Evolutionary conservation across 2,888 invertebrate genomes (phyloP).

Genomic region (Hypselothyrea guttata): DNA sequence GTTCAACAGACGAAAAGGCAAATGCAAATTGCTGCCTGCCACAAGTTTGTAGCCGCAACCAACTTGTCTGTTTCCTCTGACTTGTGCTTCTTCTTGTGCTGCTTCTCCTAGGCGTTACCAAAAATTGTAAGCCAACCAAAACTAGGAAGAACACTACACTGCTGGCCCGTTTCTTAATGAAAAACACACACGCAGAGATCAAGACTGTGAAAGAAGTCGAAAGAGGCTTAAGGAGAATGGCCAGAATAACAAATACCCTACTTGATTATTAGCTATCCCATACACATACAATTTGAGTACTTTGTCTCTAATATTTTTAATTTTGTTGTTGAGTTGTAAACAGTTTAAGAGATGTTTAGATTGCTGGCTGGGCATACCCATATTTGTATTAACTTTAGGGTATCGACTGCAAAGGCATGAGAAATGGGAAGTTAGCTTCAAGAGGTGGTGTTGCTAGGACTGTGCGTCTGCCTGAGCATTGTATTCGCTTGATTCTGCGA

Average conservation of each 20-base stretch:
- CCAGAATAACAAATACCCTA: no score
- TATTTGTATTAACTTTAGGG: no score
- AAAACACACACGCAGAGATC: background rate
- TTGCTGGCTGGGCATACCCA: no score
- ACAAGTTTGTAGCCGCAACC: constrained; percentile 61
- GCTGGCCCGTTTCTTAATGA: constrained; percentile 51
- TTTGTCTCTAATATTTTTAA: no score
- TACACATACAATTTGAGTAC: no score
- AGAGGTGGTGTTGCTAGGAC: constrained; percentile 43
- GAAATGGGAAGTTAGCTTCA: constrained; percentile 35
- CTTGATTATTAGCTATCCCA: no score
- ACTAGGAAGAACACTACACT: constrained; percentile 16
- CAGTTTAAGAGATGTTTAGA: no score
- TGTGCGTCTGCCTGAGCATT: no score
- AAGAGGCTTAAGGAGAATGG: no score
- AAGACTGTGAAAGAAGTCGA: no score
- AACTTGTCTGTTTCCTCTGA: constrained; percentile 38
- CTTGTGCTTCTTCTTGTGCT: background rate
- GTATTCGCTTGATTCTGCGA: constrained; percentile 29
- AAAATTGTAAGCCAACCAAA: constrained; percentile 66
- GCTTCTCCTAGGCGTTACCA: constrained; percentile 39
- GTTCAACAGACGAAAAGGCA: constrained; percentile 37
- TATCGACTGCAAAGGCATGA: background rate
- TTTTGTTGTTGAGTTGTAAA: no score
- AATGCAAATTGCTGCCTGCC: constrained; percentile 61